phyloP scores from a whole-genome alignment of 2,113 vertebrate species.

The Ammodytes marinus region DNA sequence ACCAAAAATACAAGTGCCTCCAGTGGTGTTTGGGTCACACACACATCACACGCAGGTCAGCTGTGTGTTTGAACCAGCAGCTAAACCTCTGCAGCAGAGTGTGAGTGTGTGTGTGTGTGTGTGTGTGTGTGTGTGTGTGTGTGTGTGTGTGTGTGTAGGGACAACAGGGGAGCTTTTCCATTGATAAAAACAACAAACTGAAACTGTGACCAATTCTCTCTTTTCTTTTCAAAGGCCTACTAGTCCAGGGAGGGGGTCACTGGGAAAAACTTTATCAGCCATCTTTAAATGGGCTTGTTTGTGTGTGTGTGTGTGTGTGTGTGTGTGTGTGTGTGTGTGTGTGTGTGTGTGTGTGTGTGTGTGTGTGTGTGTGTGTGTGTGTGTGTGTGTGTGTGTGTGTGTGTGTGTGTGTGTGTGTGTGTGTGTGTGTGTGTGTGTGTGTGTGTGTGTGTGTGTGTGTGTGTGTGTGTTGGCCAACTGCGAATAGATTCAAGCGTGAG shows the following conservation, averaged over 20 bases:
- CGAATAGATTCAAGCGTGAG: conserved; percentile 32
- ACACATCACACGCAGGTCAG: conserved; percentile 15
- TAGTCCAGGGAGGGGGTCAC: conserved; percentile 4
- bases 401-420: too few species aligned
- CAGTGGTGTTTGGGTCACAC: neutral
- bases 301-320: conserved; percentile 11
- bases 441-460: neutral
- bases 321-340: conserved; percentile 12
- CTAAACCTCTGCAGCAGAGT: neutral
- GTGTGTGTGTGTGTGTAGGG: too few species aligned
- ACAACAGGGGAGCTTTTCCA: conserved; percentile 32
- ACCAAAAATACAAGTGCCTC: neutral
- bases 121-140: too few species aligned
- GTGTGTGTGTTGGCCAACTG: conserved; percentile 19
- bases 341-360: conserved; percentile 21
- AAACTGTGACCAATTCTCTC: conserved; percentile 29
- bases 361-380: too few species aligned
- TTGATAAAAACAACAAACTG: conserved; percentile 47
- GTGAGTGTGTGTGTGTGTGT: too few species aligned
- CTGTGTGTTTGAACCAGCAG: neutral
- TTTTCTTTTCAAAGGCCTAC: conserved; percentile 8
- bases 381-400: too few species aligned
- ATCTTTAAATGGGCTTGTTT: conserved; percentile 39
- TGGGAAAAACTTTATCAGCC: conserved; percentile 42
- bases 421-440: too few species aligned